Evolutionary conservation across 2,113 vertebrate species (phyloP).

Genomic region (Podilymbus podiceps): DNA sequence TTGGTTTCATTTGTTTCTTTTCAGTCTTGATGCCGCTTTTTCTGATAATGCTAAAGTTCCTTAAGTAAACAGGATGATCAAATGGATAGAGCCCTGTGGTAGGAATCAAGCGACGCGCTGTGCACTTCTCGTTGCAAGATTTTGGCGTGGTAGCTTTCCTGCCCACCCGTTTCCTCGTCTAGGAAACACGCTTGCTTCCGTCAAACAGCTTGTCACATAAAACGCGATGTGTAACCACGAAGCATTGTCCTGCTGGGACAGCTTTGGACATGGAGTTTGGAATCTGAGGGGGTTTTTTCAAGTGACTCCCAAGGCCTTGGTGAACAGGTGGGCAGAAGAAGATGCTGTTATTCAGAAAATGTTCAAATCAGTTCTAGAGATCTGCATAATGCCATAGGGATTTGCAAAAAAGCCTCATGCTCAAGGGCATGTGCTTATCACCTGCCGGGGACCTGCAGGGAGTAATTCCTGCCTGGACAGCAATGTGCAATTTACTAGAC

Average conservation of each 20-base stretch:
- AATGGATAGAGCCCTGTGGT: not conserved
- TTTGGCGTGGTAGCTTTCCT: not conserved
- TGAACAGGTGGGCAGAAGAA: not conserved
- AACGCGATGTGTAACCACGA: not conserved
- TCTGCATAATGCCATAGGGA: not conserved
- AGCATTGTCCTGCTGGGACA: not conserved
- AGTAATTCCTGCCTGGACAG: not conserved
- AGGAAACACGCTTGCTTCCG: not conserved
- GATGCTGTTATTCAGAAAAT: not conserved
- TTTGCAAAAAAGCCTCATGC: not conserved
- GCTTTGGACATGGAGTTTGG: not conserved
- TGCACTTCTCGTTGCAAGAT: not conserved
- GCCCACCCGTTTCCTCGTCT: not conserved
- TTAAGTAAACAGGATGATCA: not conserved
- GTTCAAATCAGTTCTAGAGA: not conserved
- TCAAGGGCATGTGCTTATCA: slow-evolving; percentile 20
- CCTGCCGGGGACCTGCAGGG: not conserved
- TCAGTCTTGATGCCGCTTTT: not conserved
- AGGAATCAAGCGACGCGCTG: not conserved
- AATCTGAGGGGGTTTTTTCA: not conserved
- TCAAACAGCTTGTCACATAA: not conserved
- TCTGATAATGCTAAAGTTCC: not conserved
- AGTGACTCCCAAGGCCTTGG: not conserved
- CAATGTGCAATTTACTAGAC: not conserved
- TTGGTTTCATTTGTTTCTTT: slow-evolving; percentile 1